Base-by-base conservation (phyloP, 2,797 vertebrate species). In the Anas bernieri region DNA sequence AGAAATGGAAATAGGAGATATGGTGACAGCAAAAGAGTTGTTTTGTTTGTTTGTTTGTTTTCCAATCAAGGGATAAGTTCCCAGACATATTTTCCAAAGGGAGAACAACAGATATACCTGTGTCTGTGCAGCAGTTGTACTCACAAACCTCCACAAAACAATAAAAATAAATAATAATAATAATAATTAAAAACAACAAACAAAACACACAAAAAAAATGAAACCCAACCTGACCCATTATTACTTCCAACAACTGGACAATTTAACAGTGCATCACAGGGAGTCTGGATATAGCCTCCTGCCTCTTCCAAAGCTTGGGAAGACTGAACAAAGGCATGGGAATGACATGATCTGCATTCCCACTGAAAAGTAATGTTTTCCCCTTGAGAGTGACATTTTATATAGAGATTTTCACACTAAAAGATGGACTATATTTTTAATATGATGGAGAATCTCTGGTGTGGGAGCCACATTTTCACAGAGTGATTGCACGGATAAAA, bases 21-120 rank as follows among this genome's bases (percentile, higher is more conserved):
- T 31, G 23, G 6, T 7, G 17, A 12, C 7, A 87, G 17, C 11
- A 69, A 73, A 75, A 80, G 18, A 70, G 74, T 25, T 12, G 21
- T 48, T 48, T 48, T n/a, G 45, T 20, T 46, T 46, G 18, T 46
- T 46, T 46, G 18, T 20, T 22, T 21, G 33, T 23, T 20, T 20
- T 26, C 16, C 13, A 94, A n/a, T 31, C 70, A 82, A 80, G 4
- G 6, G 45, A 31, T 55, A 72, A 0, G 70, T 58, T 77, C 82
- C 33, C 0, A 0, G n/a, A 72, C 12, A 62, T 1, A 8, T 75
- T 92, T 90, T 73, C 48, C 73, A 68, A 80, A 63, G 1, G 9
- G 37, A 83, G 22, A 91, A 67, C 12, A 69, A 59, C 1, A 50
- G 48, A 59, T 6, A 3, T n/a, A 58, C 23, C 41, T 55, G 8